These are phyloP conservation scores for Halcyon malimbica DNA, from an alignment of 2,113 vertebrate species.

Conservation along the genomic window DNA sequence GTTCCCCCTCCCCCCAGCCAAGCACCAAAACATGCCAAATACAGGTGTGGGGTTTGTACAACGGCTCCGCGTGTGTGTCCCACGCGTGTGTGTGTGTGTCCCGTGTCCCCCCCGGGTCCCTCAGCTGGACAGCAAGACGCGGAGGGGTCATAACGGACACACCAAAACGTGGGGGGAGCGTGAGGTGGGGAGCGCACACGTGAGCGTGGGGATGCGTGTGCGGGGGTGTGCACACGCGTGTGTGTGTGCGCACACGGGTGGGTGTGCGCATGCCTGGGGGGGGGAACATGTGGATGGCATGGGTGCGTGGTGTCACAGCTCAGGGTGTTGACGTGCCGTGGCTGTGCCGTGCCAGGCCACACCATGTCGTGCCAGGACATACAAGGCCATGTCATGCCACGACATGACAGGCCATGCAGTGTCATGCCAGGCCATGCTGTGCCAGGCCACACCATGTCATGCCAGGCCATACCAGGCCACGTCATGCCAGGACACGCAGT, in stretches of 20 bases:
- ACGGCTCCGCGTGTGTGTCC: not conserved
- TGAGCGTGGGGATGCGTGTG: not conserved
- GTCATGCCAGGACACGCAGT: no score
- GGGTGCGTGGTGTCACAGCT: not conserved
- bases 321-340: not conserved
- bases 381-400: no score
- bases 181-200: not conserved
- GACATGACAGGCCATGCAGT: no score
- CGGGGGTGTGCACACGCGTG: not conserved
- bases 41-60: conserved; percentile 2
- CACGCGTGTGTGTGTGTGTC: not conserved
- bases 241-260: not conserved
- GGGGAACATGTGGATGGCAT: not conserved
- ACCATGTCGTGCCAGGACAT: no score
- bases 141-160: not conserved
- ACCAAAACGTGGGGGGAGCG: not conserved
- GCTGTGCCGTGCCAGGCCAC: not conserved
- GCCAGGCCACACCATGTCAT: no score
- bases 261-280: no score
- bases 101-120: not conserved
- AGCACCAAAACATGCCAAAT: conserved; percentile 23
- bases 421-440: not conserved
- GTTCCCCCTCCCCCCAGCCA: not conserved
- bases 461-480: no score
- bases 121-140: not conserved